Evolutionary conservation across 2,797 vertebrate species (phyloP).

Genomic region (Macroramphosus scolopax): DNA sequence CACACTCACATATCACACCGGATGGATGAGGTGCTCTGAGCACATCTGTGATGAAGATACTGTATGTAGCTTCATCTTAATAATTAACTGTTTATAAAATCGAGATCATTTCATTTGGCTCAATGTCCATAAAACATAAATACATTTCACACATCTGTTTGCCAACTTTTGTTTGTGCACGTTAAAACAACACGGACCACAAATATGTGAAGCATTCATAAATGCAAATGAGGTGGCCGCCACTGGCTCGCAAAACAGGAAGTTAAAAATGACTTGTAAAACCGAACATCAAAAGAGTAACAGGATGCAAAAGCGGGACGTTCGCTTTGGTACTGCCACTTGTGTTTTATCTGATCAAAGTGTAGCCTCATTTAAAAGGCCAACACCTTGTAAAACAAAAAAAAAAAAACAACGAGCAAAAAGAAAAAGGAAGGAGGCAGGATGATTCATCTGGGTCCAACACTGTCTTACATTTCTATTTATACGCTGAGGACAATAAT

Average conservation of each 20-base stretch:
- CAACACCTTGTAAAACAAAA: conserved; percentile 56
- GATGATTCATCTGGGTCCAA: conserved; percentile 4
- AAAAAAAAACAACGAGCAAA: conserved; percentile 41
- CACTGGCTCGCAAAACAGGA: conserved; percentile 43
- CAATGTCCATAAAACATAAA: neutral
- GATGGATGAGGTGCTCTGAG: conserved; percentile 1
- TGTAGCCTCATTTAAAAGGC: conserved; percentile 43
- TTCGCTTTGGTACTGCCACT: conserved; percentile 28
- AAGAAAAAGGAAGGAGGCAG: no score
- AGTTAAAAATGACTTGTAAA: conserved; percentile 63
- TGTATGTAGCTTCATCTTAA: neutral
- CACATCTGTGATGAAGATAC: conserved; percentile 1
- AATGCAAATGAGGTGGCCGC: conserved; percentile 34
- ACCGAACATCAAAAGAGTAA: conserved; percentile 65
- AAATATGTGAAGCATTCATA: conserved; percentile 15
- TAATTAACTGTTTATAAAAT: no score
- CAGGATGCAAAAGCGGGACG: conserved; percentile 31
- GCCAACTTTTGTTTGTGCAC: conserved; percentile 16
- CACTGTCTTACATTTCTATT: neutral
- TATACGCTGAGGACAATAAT: neutral
- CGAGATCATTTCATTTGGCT: no score
- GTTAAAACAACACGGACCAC: conserved; percentile 11
- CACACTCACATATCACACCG: conserved; percentile 12
- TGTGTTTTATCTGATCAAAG: conserved; percentile 31
- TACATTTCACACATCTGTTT: no score